Evolutionary conservation across 2,113 vertebrate genomes (phyloP).

Genomic region (Dasyurus viverrinus): DNA sequence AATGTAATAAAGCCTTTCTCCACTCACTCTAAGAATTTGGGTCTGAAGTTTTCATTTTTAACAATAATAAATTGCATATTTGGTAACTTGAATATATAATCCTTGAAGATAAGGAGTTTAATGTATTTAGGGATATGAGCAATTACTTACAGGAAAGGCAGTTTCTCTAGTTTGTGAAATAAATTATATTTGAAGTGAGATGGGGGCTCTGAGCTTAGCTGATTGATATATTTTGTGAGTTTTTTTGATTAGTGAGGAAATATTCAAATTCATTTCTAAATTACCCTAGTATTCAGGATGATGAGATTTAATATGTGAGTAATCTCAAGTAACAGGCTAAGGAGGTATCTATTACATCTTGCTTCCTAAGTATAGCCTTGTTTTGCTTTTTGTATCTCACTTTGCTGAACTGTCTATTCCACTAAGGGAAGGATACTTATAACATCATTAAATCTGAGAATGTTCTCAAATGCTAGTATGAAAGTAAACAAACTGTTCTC

Average conservation of each 20-base stretch:
- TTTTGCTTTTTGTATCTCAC: neutral
- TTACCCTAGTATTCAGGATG: neutral
- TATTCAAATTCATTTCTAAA: neutral
- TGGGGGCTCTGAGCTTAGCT: neutral
- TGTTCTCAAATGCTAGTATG: conserved; percentile 8
- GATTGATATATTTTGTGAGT: neutral
- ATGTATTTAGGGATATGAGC: neutral
- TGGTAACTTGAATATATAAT: neutral
- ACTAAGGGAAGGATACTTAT: conserved; percentile 13
- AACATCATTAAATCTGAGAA: conserved; percentile 20
- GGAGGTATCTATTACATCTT: neutral
- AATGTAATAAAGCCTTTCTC: no score
- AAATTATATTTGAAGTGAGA: neutral
- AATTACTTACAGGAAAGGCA: neutral
- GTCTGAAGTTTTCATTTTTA: no score
- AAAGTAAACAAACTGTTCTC: conserved; percentile 33
- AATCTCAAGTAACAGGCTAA: neutral
- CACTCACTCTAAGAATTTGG: no score
- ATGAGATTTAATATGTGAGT: neutral
- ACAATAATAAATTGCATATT: neutral
- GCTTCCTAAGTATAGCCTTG: neutral
- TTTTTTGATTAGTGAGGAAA: neutral
- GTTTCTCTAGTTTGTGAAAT: neutral
- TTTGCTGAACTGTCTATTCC: neutral
- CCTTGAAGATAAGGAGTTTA: neutral